Evolutionary conservation across 2,888 invertebrate genomes (phyloP).

Genomic region (Perizoma flavofasciatum): DNA sequence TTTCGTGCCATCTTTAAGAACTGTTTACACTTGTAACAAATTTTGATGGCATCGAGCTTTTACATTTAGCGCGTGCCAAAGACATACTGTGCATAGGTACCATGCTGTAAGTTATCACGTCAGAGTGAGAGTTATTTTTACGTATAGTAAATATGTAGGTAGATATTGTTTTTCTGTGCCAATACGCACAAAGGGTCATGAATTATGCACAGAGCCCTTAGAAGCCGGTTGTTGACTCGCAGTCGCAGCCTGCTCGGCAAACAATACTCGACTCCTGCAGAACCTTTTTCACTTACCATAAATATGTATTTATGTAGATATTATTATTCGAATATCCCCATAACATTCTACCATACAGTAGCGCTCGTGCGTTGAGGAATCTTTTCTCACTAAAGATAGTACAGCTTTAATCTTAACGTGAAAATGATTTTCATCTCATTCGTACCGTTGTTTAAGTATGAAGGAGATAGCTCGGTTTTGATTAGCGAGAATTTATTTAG

Average conservation of each 20-base stretch:
- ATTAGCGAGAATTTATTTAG: slow-evolving; percentile 36
- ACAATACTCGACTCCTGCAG: slow-evolving; percentile 46
- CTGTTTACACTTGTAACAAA: too few species aligned
- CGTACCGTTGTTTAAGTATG: slow-evolving; percentile 36
- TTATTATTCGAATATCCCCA: slow-evolving; percentile 12
- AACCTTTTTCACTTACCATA: slow-evolving; percentile 50
- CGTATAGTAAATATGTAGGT: not conserved
- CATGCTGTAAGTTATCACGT: too few species aligned
- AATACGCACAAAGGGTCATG: slow-evolving; percentile 63
- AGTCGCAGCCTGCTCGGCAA: slow-evolving; percentile 38
- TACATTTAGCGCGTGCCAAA: not conserved
- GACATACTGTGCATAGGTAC: not conserved
- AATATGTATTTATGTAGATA: slow-evolving; percentile 37
- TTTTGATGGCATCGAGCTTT: not conserved
- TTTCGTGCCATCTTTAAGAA: too few species aligned
- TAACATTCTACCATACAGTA: slow-evolving; percentile 4
- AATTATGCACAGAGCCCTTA: slow-evolving; percentile 67
- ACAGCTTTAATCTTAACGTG: slow-evolving; percentile 9
- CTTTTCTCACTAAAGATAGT: slow-evolving; percentile 7
- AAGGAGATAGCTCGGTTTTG: slow-evolving; percentile 35
- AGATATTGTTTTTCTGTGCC: slow-evolving; percentile 34
- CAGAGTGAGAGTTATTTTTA: too few species aligned
- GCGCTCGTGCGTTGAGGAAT: slow-evolving; percentile 12
- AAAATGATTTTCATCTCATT: slow-evolving; percentile 28
- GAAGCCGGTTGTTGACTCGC: slow-evolving; percentile 66